A percentile compares a stretch with the other conserved stretches of the same genome.
These are phyloP conservation scores for Artibeus jamaicensis DNA, from an alignment of 2,797 vertebrate species.

Conservation along the genomic window DNA sequence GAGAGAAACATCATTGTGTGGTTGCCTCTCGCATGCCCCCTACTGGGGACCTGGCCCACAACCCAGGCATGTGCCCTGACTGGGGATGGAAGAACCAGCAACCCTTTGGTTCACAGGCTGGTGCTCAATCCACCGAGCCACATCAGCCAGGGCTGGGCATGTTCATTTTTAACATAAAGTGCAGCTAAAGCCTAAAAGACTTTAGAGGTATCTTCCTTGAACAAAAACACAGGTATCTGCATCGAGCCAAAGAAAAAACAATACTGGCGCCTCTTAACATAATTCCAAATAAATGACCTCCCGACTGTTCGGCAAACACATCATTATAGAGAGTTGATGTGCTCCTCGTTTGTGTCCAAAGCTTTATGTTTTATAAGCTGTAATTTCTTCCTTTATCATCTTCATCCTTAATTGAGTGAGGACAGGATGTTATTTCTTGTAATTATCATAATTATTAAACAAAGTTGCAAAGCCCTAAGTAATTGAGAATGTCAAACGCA, in stretches of 20 bases:
- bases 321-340: not conserved
- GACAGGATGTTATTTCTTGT: constrained; percentile 56
- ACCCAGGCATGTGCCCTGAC: not conserved
- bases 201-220: not conserved
- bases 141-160: not conserved
- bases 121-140: not conserved
- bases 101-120: fast-evolving
- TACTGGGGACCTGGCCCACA: not conserved
- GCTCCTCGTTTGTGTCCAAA: not conserved
- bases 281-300: not conserved
- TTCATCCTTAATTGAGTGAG: constrained; percentile 30
- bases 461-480: constrained; percentile 34
- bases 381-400: constrained; percentile 32
- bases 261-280: not conserved
- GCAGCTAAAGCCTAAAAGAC: not conserved
- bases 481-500: constrained; percentile 44
- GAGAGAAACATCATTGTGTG: not conserved
- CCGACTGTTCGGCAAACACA: not conserved
- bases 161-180: not conserved
- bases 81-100: not conserved
- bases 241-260: not conserved
- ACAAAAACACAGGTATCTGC: not conserved
- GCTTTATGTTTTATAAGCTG: not conserved
- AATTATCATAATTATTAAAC: constrained; percentile 56
- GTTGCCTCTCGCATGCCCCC: not conserved